These are phyloP conservation scores for Tachina fera DNA, from an alignment of 2,888 invertebrate species.

Conservation along the genomic window DNA sequence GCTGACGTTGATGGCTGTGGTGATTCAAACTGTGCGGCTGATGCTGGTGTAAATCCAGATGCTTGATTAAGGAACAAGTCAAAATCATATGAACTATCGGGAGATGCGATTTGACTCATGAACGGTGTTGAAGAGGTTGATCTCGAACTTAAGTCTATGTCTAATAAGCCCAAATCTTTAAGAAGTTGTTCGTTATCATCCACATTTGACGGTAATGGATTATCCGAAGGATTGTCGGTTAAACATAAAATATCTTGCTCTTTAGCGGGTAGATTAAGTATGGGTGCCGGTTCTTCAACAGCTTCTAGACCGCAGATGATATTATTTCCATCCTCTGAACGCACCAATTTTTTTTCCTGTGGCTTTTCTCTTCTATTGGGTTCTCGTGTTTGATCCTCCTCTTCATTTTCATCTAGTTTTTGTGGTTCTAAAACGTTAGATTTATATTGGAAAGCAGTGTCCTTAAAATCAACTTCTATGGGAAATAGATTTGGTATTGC, in stretches of 20 bases:
- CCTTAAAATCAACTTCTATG: slow-evolving; percentile 96
- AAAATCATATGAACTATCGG: slow-evolving; percentile 77
- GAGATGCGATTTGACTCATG: slow-evolving; percentile 72
- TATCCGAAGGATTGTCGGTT: slow-evolving; percentile 52
- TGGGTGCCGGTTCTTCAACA: slow-evolving; percentile 77
- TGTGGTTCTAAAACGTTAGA: slow-evolving; percentile 80
- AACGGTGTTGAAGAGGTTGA: slow-evolving; percentile 74
- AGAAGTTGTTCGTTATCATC: slow-evolving; percentile 80
- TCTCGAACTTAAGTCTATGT: slow-evolving; percentile 81
- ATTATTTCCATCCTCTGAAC: slow-evolving; percentile 14
- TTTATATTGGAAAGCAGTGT: slow-evolving; percentile 96
- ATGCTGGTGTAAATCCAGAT: slow-evolving; percentile 14
- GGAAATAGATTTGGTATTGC: slow-evolving; percentile 92
- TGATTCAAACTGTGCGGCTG: slow-evolving; percentile 22
- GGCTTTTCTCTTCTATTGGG: background rate
- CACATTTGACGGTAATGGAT: slow-evolving; percentile 2
- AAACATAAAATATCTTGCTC: slow-evolving; percentile 58
- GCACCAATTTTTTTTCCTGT: slow-evolving; percentile 6
- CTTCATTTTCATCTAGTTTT: slow-evolving; percentile 79
- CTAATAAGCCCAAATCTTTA: slow-evolving; percentile 85
- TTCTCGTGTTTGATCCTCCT: slow-evolving; percentile 68
- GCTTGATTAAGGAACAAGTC: slow-evolving; percentile 79
- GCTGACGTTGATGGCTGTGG: slow-evolving; percentile 59
- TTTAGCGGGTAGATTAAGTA: slow-evolving; percentile 76
- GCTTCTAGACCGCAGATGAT: slow-evolving; percentile 79